Percentiles rank a stretch among this genome's conserved stretches.
phyloP scores from a whole-genome alignment of 92 coral and sea anemone genomes.

The Umimayanthus chanpuru region DNA sequence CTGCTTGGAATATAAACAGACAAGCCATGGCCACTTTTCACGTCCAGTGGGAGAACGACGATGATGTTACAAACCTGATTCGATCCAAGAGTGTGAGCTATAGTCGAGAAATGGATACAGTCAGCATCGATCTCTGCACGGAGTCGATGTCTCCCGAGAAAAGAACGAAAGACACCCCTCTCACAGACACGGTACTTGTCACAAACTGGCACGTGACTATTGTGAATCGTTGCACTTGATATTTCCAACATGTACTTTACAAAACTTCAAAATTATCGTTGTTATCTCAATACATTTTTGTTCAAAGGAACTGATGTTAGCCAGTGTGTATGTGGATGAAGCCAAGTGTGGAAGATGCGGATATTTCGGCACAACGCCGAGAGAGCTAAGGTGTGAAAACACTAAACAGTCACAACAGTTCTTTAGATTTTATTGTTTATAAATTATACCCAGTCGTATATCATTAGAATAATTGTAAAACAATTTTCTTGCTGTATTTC shows the following conservation, averaged over 20 bases:
- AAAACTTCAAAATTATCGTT: background rate
- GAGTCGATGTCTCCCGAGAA: conserved; percentile 48
- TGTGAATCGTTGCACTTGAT: conserved; percentile 24
- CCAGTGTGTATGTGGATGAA: conserved; percentile 84
- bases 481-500: background rate
- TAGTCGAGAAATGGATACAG: conserved; percentile 59
- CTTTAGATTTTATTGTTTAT: background rate
- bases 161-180: conserved; percentile 44
- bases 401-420: background rate
- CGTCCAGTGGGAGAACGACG: conserved; percentile 32
- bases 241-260: background rate
- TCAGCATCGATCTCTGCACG: conserved; percentile 68
- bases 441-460: background rate
- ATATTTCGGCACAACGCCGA: conserved; percentile 73
- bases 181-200: conserved; percentile 65
- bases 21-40: conserved; percentile 42
- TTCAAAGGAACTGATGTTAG: conserved; percentile 82
- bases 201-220: conserved; percentile 31
- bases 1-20: conserved; percentile 21
- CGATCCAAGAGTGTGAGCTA: conserved; percentile 70
- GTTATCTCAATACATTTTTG: background rate
- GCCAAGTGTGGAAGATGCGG: conserved; percentile 94
- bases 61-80: conserved; percentile 39
- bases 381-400: conserved; percentile 70
- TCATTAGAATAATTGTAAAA: too few relatives aligned